Percentiles rank a stretch among this genome's conserved stretches.
These are phyloP conservation scores for Lepus oiostolus DNA, from an alignment of 2,797 vertebrate species.

Conservation along the genomic window DNA sequence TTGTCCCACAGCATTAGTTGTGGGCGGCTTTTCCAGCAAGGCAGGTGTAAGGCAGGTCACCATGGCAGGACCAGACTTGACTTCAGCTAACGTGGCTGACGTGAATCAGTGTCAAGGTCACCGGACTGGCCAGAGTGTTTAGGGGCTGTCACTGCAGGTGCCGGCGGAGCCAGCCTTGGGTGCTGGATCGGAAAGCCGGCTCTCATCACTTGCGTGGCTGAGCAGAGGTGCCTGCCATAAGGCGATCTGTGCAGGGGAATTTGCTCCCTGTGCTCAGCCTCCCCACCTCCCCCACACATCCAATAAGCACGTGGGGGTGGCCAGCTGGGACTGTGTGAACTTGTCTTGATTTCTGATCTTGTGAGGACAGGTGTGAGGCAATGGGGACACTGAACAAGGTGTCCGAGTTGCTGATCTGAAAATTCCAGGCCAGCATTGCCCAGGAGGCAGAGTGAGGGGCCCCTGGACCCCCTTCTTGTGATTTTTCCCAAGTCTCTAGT, in stretches of 20 bases:
- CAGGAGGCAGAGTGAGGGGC: accelerated
- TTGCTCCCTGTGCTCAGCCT: neutral
- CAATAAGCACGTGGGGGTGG: neutral
- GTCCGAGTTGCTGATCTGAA: neutral
- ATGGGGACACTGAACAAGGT: neutral
- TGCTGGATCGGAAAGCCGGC: neutral
- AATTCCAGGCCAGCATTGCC: neutral
- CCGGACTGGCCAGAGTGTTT: neutral
- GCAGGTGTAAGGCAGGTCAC: neutral
- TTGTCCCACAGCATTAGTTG: accelerated
- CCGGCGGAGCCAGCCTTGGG: neutral
- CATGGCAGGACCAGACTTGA: neutral
- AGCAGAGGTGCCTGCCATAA: too few species aligned
- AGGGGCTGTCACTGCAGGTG: neutral
- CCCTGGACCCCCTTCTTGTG: neutral
- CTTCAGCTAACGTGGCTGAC: neutral
- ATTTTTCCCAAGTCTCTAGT: neutral
- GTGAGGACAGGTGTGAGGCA: neutral
- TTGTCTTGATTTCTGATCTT: neutral
- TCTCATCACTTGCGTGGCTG: neutral
- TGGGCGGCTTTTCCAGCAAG: neutral
- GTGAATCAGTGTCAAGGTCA: constrained; percentile 15
- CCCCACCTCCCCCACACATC: neutral
- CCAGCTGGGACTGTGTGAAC: neutral
- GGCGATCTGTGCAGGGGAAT: neutral